Conservation (phyloP, 35 echinoderm and acorn worm species). For the Patiria miniata region DNA sequence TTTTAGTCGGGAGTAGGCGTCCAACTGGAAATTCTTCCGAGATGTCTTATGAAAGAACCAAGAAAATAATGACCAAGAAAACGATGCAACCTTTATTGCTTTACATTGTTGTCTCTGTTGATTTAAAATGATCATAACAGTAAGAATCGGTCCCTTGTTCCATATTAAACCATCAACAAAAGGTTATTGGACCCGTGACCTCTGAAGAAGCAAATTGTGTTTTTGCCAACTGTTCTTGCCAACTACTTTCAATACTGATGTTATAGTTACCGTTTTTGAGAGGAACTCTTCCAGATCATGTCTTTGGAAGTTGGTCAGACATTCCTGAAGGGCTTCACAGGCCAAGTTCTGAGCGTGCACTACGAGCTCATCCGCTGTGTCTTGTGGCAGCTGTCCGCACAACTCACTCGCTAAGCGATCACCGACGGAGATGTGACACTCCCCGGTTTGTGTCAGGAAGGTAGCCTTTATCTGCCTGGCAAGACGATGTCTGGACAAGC, state of each 20-base stretch:
- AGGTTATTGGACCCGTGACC: no score
- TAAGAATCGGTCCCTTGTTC: no score
- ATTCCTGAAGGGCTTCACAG: conserved; percentile 49
- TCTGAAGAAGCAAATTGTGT: no score
- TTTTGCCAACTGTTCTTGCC: not conserved
- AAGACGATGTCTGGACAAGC: conserved; percentile 25
- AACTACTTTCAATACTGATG: not conserved
- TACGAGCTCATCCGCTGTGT: conserved; percentile 60
- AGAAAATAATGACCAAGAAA: not conserved
- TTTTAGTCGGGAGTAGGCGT: not conserved
- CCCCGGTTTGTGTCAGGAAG: conserved; percentile 43
- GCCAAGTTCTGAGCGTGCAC: conserved; percentile 71
- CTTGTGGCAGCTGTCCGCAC: conserved; percentile 26
- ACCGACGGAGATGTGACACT: conserved; percentile 45
- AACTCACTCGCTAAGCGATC: conserved; percentile 61
- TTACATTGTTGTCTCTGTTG: no score
- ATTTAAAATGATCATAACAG: no score
- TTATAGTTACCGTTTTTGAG: conserved; percentile 67
- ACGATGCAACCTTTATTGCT: no score
- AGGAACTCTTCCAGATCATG: conserved; percentile 73
- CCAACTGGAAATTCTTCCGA: conserved; percentile 19
- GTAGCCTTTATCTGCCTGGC: conserved; percentile 51
- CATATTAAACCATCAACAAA: no score
- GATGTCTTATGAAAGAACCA: conserved; percentile 14
- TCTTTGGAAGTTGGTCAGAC: conserved; percentile 58